Percentiles rank a stretch among this genome's conserved stretches.
These are phyloP conservation scores for Neostethus bicornis DNA, from an alignment of 2,797 vertebrate genomes.

Conservation along the genomic window DNA sequence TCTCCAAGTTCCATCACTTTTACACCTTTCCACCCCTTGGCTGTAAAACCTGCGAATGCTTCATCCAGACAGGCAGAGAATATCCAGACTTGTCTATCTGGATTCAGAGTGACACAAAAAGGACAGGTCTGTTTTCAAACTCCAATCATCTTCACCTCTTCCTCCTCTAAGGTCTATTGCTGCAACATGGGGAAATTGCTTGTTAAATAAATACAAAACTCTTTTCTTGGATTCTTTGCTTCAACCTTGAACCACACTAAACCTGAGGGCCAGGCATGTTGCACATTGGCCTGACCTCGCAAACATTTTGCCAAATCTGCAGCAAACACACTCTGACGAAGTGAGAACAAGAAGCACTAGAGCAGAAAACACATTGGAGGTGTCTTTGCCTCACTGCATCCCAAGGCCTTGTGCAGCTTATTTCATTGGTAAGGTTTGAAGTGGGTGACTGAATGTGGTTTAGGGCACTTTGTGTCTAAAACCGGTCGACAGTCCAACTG, in stretches of 20 bases:
- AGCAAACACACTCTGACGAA: slow-evolving; percentile 73
- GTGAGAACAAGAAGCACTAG: slow-evolving; percentile 74
- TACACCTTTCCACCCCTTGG: slow-evolving; percentile 57
- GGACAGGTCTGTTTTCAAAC: slow-evolving; percentile 42
- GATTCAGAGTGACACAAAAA: slow-evolving; percentile 61
- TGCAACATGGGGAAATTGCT: slow-evolving; percentile 33
- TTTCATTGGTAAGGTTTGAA: slow-evolving; percentile 48
- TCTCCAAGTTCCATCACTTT: slow-evolving; percentile 62
- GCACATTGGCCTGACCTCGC: slow-evolving; percentile 63
- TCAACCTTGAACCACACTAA: slow-evolving; percentile 69
- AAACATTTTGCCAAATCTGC: slow-evolving; percentile 64
- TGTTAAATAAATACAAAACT: slow-evolving; percentile 52
- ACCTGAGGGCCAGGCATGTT: slow-evolving; percentile 51
- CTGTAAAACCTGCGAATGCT: slow-evolving; percentile 71
- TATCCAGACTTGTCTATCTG: slow-evolving; percentile 66
- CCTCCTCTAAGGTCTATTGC: slow-evolving; percentile 24
- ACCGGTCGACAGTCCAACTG: slow-evolving; percentile 8
- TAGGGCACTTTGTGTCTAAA: slow-evolving; percentile 19
- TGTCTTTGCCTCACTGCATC: slow-evolving; percentile 61
- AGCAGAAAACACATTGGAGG: slow-evolving; percentile 77
- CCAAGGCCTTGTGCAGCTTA: slow-evolving; percentile 51
- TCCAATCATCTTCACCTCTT: slow-evolving; percentile 19
- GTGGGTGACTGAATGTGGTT: slow-evolving; percentile 39
- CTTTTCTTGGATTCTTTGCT: slow-evolving; percentile 29
- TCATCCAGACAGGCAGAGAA: slow-evolving; percentile 69